Base-by-base conservation (phyloP, 2,797 vertebrate species). In the Thaleichthys pacificus region DNA sequence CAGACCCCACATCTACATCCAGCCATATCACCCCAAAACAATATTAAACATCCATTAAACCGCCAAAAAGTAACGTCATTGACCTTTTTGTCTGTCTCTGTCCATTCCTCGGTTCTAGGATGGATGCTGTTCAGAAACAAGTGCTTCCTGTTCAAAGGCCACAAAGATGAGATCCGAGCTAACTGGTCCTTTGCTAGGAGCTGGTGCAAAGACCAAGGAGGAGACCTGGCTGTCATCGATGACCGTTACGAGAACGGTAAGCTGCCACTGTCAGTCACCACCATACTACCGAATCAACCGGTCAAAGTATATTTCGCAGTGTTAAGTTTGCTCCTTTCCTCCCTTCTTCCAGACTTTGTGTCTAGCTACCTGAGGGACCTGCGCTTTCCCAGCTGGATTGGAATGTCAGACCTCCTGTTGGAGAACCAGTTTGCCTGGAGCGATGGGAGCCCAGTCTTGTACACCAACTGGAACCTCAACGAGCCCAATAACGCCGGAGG, bases 361-460 rank as follows among this genome's bases (percentile, higher is more conserved):
- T 70, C 93, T 0, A 95, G 94, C 80, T 93, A 93, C 78, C 85
- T 93, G 68, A 89, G 80, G 79, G 91, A 93, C 72, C 69, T 93
- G 71, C 0, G 76, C 49, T 64, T 61, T 1, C 85, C 92, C 0
- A 80, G 89, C 0, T 94, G 94, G 94, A 94, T 95, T 2, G 94
- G 94, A 30, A 76, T 95, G 71, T 92, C 93, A 0, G 93, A 94
- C 65, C 38, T 26, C 0, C 4, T 90, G 35, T 42, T 70, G 0
- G 92, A 94, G 84, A 87, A 92, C 42, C 87, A 91, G 82, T 94
- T 93, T 26, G 89, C 89, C 12, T 95, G 93, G 93, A 90, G 80
- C 6, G 92, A 94, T 4, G 92, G 93, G 11, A 94, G 93, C 74
- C 86, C 91, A 0, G 93, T 94, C 49, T 78, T 81, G 19, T 95